Base-by-base conservation (phyloP, 2,888 invertebrate species). In the Tetragonisca angustula region DNA sequence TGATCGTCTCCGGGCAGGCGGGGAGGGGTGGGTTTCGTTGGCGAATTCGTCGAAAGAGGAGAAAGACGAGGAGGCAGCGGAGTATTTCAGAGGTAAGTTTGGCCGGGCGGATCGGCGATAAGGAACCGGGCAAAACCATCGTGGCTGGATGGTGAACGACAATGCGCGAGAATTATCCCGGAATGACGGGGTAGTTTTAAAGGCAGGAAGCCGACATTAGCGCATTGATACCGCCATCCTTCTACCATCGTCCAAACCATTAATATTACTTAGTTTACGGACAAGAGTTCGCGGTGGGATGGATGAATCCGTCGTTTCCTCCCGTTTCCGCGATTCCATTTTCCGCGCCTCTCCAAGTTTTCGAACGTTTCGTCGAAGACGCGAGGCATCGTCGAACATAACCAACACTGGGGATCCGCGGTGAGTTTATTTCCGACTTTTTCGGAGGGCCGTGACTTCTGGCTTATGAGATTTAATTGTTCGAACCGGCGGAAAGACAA, bases 111-210 rank as follows among this genome's bases (percentile, higher is more conserved):
- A 81, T 64, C 73, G 80, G 79, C 82, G 91, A 91, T 91, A 91
- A 91, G 91, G 87, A 77, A 79, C 72, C 81, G 75, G 49, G 79
- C 75, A 76, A 83, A 84, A 86, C 79, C 82, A 65, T 76, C 82
- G 84, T 68, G 81, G 89, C 79, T 81, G 89, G 89, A 84, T 89
- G 87, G 87, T 87, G 89, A 91, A 88, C 93, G 93, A 94, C 94
- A 94, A 94, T 92, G 90, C 92, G 92, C 92, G 91, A 91, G 94
- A 94, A 94, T 94, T 93, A 94, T 94, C 92, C 93, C 90, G 89
- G 92, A 94, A 93, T 94, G 94, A 94, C 94, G 94, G 87, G 93
- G 92, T 94, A 93, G 93, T 94, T 94, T 94, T 93, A 92, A 93
- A 94, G 93, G 91, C 92, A 92, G 94, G 94, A 94, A 94, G 94